Percentiles rank a stretch among this genome's conserved stretches.
Conservation (phyloP, 2,797 vertebrate species). For the Botia kubotai region DNA sequence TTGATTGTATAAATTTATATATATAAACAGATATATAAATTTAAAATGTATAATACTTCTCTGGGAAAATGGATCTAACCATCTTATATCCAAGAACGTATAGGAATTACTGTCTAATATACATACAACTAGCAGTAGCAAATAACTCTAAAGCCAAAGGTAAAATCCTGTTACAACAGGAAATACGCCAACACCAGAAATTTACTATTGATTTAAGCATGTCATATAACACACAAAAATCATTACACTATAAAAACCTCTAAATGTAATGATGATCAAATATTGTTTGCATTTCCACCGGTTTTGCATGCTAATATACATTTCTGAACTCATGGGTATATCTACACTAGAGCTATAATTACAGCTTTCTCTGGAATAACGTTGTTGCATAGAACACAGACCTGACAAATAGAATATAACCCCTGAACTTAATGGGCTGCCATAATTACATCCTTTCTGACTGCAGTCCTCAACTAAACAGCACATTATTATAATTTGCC, state of each 20-base stretch:
- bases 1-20: neutral
- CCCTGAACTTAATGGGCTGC: neutral
- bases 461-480: neutral
- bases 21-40: neutral
- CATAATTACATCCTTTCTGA: constrained; percentile 1
- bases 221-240: too few species aligned
- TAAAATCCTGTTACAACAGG: too few species aligned
- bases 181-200: too few species aligned
- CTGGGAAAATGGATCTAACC: neutral
- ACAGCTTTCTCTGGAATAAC: neutral
- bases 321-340: neutral
- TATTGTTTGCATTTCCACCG: neutral
- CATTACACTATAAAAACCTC: too few species aligned
- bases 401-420: neutral
- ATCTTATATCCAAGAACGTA: neutral
- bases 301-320: neutral
- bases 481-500: neutral
- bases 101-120: neutral
- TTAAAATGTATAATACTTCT: neutral
- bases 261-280: neutral
- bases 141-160: too few species aligned
- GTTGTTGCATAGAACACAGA: neutral
- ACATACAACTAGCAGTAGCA: neutral
- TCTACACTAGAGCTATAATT: neutral
- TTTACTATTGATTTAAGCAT: too few species aligned